Conservation (phyloP, 1,140 invertebrate species). For the Coenobita brevimanus region DNA sequence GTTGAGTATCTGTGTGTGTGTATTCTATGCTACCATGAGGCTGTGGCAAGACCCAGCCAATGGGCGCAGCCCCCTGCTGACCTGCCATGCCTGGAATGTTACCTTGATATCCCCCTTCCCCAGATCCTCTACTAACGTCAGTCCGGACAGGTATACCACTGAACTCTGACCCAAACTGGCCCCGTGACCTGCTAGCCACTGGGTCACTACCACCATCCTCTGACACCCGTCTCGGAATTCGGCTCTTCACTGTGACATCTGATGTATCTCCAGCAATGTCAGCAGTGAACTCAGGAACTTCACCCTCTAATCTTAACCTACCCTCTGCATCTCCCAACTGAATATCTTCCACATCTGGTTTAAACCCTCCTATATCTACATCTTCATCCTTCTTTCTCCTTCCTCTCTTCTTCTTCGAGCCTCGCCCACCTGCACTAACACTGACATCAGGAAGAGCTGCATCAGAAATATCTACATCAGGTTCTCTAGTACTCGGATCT, state of each 20-base stretch:
- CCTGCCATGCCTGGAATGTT: constrained; percentile 52
- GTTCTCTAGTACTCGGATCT: neutral
- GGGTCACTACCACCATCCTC: neutral
- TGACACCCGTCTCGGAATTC: constrained; percentile 11
- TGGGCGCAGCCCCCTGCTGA: constrained; percentile 21
- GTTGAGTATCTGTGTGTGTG: neutral
- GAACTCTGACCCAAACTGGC: neutral
- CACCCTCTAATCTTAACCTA: neutral
- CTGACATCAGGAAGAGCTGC: neutral
- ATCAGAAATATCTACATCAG: neutral
- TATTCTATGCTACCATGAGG: neutral
- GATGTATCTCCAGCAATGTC: neutral
- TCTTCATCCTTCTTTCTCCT: constrained; percentile 10
- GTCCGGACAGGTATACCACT: constrained; percentile 28
- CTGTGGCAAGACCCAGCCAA: constrained; percentile 52
- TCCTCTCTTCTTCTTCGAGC: constrained; percentile 32
- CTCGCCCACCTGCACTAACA: constrained; percentile 4
- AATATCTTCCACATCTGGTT: neutral
- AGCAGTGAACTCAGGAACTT: neutral
- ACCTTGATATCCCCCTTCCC: constrained; percentile 3
- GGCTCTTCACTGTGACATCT: constrained; percentile 13
- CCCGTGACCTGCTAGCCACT: neutral
- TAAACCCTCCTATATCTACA: neutral
- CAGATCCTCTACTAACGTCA: neutral
- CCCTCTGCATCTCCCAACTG: neutral